Base-by-base conservation (phyloP, 2,888 invertebrate species). In the Apamea anceps region DNA sequence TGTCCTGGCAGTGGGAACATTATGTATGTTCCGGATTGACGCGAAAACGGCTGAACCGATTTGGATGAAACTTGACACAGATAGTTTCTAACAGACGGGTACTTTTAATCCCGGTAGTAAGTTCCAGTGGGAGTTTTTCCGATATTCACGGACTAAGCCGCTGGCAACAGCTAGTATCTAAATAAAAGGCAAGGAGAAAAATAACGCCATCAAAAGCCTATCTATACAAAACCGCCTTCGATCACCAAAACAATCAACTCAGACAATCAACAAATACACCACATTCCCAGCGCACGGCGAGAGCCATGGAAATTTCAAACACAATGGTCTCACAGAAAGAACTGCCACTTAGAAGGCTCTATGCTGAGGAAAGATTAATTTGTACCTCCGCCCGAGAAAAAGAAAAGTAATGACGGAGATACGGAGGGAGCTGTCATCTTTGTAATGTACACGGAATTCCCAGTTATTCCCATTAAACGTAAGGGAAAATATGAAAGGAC, bases 281-380 rank as follows among this genome's bases (percentile, higher is more conserved):
- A 28, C 75, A 78, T 80, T 77, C 67, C 67, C 51, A 67, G 66
- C 73, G 66, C 82, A 85, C 74, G 72, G 81, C 54, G 42, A 57
- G 15, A 51, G 72, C 83, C 70, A 82, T 86, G 81, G 81, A 86
- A 86, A 87, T 87, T 82, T 82, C 82, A 70, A 82, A 85, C 85
- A 91, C 90, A 92, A 91, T 91, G 88, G 75, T 45, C 63, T 57
- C 82, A 82, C 87, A 88, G 90, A 86, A 92, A 91, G 89, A 91
- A 87, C 88, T 89, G 88, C 92, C 93, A 94, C 93, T 95, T 93
- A 93, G 92, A 89, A 86, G 80, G 80, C 77, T 76, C 91, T 87
- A 93, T 94, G 94, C 95, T 94, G 91, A 91, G 90, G 87, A 75
- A 93, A 95, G 94, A 95, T 95, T 95, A 95, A 95, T 95, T 95